A percentile compares a stretch with the other conserved stretches of the same genome.
phyloP scores from a whole-genome alignment of 2,113 vertebrate species.

The Agapornis roseicollis region DNA sequence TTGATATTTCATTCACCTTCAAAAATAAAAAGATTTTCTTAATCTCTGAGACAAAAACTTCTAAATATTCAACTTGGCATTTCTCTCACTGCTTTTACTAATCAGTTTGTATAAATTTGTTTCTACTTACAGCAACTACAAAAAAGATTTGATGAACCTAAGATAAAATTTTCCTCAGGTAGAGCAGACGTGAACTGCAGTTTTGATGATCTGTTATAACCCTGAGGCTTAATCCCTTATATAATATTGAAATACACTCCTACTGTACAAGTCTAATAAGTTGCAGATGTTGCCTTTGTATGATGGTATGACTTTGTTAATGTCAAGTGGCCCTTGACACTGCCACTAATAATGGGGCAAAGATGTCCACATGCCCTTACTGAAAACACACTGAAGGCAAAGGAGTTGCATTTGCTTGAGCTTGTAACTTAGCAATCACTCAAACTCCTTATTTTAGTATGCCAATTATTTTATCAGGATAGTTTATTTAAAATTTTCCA shows the following conservation, averaged over 20 bases:
- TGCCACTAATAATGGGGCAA: neutral
- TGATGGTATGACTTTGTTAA: neutral
- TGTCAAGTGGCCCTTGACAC: constrained; percentile 1
- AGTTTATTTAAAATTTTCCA: neutral
- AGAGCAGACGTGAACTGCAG: neutral
- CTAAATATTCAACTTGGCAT: neutral
- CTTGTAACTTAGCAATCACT: neutral
- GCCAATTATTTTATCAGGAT: neutral
- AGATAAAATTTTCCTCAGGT: neutral
- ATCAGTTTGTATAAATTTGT: neutral
- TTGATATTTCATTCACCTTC: neutral
- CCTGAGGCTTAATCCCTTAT: neutral
- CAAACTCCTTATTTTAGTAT: neutral
- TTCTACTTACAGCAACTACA: neutral
- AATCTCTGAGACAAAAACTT: neutral
- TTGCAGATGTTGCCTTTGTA: constrained; percentile 39
- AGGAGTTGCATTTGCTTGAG: neutral
- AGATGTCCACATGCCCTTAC: neutral
- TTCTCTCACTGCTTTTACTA: neutral
- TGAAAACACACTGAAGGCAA: neutral
- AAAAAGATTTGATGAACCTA: neutral
- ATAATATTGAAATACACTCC: constrained; percentile 31
- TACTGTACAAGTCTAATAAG: constrained; percentile 6
- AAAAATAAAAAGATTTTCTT: neutral
- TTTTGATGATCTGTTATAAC: constrained; percentile 4